phyloP scores from a whole-genome alignment of 53 echinoderm and acorn worm species.

The Echinometra lucunter region DNA sequence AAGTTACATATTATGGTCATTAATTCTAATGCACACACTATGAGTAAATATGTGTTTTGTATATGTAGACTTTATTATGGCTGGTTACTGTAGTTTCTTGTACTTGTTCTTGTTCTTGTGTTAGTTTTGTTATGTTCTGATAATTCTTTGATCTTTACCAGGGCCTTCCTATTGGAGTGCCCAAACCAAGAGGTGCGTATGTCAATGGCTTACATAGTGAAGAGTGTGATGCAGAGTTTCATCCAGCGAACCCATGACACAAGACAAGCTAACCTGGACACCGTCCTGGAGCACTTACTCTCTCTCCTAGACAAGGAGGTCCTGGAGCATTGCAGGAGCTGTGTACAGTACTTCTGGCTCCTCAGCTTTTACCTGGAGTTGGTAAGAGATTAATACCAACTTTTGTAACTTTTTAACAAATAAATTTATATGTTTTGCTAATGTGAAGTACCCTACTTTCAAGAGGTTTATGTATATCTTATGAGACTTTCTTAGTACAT shows the following conservation, averaged over 20 bases:
- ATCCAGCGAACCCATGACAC: conserved; percentile 71
- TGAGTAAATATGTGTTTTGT: no score
- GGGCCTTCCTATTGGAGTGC: conserved; percentile 91
- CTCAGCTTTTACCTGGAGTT: conserved; percentile 87
- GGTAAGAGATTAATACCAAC: conserved; percentile 70
- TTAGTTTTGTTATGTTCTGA: no score
- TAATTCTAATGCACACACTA: no score
- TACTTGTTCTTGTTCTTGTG: no score
- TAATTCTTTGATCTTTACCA: no score
- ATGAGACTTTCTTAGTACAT: no score
- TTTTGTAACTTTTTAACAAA: background rate
- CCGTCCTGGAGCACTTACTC: conserved; percentile 82
- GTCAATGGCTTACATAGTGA: conserved; percentile 82
- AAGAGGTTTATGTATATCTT: no score
- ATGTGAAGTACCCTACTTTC: no score
- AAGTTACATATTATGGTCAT: no score
- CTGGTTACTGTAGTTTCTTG: no score
- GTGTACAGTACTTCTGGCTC: conserved; percentile 96
- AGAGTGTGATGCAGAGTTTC: conserved; percentile 73
- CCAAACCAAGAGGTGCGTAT: conserved; percentile 85
- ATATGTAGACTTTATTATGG: background rate
- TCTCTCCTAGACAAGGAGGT: conserved; percentile 93
- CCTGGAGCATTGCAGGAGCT: conserved; percentile 91
- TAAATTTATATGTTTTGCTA: no score
- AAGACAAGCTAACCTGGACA: conserved; percentile 71